Evolutionary conservation across 1,140 invertebrate genomes (phyloP).

Genomic region (Saccostrea cuccullata): DNA sequence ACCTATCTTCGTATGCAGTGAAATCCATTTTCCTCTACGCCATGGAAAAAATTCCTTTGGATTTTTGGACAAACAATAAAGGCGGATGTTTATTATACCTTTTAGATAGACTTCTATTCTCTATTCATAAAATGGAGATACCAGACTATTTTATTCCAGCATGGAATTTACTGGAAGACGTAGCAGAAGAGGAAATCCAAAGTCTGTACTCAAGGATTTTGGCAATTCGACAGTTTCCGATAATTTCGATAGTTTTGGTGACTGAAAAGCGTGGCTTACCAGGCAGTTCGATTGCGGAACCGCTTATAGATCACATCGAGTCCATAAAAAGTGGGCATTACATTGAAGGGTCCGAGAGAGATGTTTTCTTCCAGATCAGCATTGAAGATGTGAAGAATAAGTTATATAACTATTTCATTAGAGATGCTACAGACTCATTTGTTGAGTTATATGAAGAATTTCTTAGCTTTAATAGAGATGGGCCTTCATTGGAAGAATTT

Average conservation of each 20-base stretch:
- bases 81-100: background rate
- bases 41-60: background rate
- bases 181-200: background rate
- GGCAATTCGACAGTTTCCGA: constrained; percentile 9
- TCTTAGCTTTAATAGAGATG: background rate
- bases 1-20: background rate
- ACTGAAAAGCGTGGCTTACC: background rate
- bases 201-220: background rate
- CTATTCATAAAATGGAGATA: background rate
- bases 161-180: constrained; percentile 4
- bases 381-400: constrained; percentile 14
- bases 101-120: background rate
- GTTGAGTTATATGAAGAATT: background rate
- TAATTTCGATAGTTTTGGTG: background rate
- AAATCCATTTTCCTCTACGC: constrained; percentile 1
- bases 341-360: background rate
- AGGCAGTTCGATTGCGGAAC: background rate
- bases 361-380: background rate
- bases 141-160: background rate
- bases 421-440: background rate
- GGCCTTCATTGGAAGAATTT: background rate
- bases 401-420: background rate
- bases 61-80: background rate
- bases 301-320: background rate
- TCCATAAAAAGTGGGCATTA: background rate